phyloP scores from a whole-genome alignment of 2,888 invertebrate genomes.

The Tupiocoris notatus region DNA sequence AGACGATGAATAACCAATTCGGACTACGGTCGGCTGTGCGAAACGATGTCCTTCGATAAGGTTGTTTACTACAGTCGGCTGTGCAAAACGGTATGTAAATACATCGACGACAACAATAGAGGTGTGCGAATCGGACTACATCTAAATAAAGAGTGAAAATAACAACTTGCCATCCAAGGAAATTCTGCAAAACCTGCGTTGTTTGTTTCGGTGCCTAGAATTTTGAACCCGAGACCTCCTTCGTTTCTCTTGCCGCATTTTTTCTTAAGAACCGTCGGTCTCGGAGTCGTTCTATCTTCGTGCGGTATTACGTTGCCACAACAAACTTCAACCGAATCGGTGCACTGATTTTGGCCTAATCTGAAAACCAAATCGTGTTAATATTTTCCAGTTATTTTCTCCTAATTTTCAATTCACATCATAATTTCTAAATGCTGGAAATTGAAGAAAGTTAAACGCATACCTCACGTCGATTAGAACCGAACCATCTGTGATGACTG shows the following conservation, averaged over 20 bases:
- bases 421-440: neutral
- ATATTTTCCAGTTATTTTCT: no score
- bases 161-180: slow-evolving; percentile 71
- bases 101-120: no score
- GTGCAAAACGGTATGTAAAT: no score
- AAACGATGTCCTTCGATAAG: no score
- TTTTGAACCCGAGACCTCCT: slow-evolving; percentile 70
- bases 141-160: no score
- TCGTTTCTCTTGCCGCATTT: slow-evolving; percentile 72
- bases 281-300: neutral
- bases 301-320: slow-evolving; percentile 55
- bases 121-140: no score
- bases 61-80: no score
- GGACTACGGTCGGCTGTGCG: no score
- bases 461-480: slow-evolving; percentile 76
- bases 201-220: slow-evolving; percentile 60
- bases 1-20: no score
- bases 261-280: neutral
- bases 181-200: slow-evolving; percentile 77
- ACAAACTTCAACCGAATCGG: slow-evolving; percentile 72
- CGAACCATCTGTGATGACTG: slow-evolving; percentile 68
- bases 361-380: neutral
- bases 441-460: neutral
- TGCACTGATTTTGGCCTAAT: slow-evolving; percentile 56
- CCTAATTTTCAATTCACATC: no score